A percentile compares a stretch with the other conserved stretches of the same genome.
phyloP scores from a whole-genome alignment of 2,888 invertebrate genomes.

The Alcis repandata region DNA sequence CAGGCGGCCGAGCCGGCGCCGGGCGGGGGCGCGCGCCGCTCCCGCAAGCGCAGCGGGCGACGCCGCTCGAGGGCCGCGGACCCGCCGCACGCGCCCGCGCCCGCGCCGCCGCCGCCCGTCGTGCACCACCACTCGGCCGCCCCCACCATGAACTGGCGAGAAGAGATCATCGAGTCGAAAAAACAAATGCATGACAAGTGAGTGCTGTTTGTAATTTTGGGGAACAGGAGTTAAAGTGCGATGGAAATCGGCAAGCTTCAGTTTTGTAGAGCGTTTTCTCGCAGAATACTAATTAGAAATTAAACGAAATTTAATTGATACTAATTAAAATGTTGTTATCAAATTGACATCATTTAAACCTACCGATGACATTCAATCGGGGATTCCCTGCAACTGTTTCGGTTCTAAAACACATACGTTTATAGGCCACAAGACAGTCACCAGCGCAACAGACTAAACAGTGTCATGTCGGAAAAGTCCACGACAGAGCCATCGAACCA shows the following conservation, averaged over 20 bases:
- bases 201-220: conserved; percentile 35
- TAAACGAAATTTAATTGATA: too few relatives aligned
- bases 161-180: conserved; percentile 81
- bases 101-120: conserved; percentile 51
- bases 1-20: conserved; percentile 40
- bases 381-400: too few relatives aligned
- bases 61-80: conserved; percentile 56
- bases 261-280: too few relatives aligned
- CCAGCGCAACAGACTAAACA: conserved; percentile 70
- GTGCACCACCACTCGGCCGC: conserved; percentile 55
- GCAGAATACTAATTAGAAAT: too few relatives aligned
- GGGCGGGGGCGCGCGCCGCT: conserved; percentile 51
- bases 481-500: conserved; percentile 65
- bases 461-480: conserved; percentile 72
- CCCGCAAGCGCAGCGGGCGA: conserved; percentile 57
- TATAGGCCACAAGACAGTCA: conserved; percentile 64
- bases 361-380: too few relatives aligned
- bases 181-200: conserved; percentile 73
- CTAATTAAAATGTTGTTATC: too few relatives aligned
- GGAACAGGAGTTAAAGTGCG: too few relatives aligned
- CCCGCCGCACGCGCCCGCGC: conserved; percentile 49
- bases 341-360: too few relatives aligned
- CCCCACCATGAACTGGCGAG: conserved; percentile 78
- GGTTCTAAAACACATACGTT: neutral
- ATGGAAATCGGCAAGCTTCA: too few relatives aligned